Conservation (phyloP, 1,140 invertebrate species). For the Drepana arcuata region DNA sequence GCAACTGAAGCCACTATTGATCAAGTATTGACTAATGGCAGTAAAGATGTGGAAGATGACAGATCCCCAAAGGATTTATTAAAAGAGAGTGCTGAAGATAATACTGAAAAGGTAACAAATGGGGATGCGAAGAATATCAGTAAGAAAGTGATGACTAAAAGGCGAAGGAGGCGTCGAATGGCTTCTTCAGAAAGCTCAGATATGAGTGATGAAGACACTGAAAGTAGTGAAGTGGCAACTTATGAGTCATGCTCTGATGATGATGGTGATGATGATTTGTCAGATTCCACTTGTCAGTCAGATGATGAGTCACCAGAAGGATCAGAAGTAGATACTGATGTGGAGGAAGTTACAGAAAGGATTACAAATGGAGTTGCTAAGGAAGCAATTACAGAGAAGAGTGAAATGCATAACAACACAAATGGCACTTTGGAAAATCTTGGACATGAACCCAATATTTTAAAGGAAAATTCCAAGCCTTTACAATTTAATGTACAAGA, state of each 20-base stretch:
- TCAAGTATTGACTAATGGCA: slow-evolving; percentile 19
- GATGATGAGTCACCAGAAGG: slow-evolving; percentile 55
- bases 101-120: slow-evolving; percentile 23
- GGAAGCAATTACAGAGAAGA: slow-evolving; percentile 11
- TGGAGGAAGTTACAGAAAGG: slow-evolving; percentile 31
- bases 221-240: slow-evolving; percentile 61
- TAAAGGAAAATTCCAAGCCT: slow-evolving; percentile 6
- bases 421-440: background rate
- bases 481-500: slow-evolving; percentile 11
- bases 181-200: slow-evolving; percentile 54
- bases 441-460: slow-evolving; percentile 4
- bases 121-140: slow-evolving; percentile 34
- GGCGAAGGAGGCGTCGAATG: slow-evolving; percentile 65
- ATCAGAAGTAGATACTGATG: slow-evolving; percentile 10
- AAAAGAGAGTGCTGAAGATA: slow-evolving; percentile 10
- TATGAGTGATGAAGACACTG: slow-evolving; percentile 69
- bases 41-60: slow-evolving; percentile 9
- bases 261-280: slow-evolving; percentile 42
- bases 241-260: slow-evolving; percentile 47
- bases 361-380: slow-evolving; percentile 20
- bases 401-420: slow-evolving; percentile 5
- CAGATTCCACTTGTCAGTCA: slow-evolving; percentile 50
- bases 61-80: slow-evolving; percentile 20
- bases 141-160: slow-evolving; percentile 49
- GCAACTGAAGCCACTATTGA: slow-evolving; percentile 4